Percentiles rank a stretch among this genome's conserved stretches.
These are phyloP conservation scores for Pterophyllum scalare DNA, from an alignment of 2,113 vertebrate species.

Conservation along the genomic window DNA sequence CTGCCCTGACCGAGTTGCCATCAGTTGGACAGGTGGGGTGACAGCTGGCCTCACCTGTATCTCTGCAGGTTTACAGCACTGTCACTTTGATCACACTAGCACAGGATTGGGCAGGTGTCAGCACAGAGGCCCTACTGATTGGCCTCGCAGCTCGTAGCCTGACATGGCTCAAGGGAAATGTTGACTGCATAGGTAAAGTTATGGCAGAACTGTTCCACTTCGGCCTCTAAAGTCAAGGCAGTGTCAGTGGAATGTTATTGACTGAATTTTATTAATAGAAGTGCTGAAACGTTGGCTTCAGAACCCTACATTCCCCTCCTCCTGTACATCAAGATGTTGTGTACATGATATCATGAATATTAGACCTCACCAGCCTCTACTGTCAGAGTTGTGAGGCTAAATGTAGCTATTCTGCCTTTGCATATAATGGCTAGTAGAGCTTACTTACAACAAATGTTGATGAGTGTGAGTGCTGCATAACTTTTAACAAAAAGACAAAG, in stretches of 20 bases:
- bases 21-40: constrained; percentile 69
- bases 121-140: constrained; percentile 51
- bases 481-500: constrained; percentile 11
- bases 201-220: constrained; percentile 44
- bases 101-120: constrained; percentile 55
- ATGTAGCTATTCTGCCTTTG: not conserved
- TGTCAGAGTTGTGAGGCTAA: constrained; percentile 3
- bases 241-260: constrained; percentile 44
- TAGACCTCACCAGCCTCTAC: not conserved
- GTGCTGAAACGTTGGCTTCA: constrained; percentile 37
- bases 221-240: constrained; percentile 30
- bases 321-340: constrained; percentile 30
- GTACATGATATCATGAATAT: constrained; percentile 10
- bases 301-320: not conserved
- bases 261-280: constrained; percentile 58
- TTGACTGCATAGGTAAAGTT: constrained; percentile 48
- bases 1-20: constrained; percentile 54
- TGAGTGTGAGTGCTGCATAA: not conserved
- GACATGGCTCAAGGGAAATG: constrained; percentile 61
- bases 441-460: not conserved
- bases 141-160: constrained; percentile 45
- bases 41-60: constrained; percentile 69
- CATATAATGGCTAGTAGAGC: not conserved
- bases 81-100: constrained; percentile 68
- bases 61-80: constrained; percentile 51